Base-by-base conservation (phyloP, 2,797 vertebrate species). In the Lateolabrax maculatus region DNA sequence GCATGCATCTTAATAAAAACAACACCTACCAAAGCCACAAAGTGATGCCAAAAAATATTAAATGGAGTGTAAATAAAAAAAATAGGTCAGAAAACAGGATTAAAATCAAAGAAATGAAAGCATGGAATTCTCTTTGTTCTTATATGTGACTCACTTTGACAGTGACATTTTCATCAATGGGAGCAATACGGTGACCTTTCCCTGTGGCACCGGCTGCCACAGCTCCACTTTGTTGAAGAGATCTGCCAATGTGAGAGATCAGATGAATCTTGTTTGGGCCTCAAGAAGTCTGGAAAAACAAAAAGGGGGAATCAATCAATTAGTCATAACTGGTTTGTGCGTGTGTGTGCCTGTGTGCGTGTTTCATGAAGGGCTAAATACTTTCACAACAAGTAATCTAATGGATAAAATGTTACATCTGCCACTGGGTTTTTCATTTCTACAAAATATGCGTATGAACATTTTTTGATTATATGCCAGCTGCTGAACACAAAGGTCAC, bases 181-280 rank as follows among this genome's bases (percentile, higher is more conserved):
- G 87, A 89, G 72, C 83, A 86, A 84, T 85, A 86, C 65, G 71
- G 65, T 93, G 93, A 94, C 92, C 91, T 94, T 91, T 91, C 61
- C 58, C 67, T 49, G 70, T 81, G 84, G 71, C 87, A 80, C 79
- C 87, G 68, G 76, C 87, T 79, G 84, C 76, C 83, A 78, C 80
- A 71, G 77, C 81, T 76, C 57, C 81, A 79, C 83, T 79, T 81
- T 83, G 85, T 75, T 79, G 76, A 79, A 58, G 60, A 77, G 79
- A 71, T 70, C 58, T 79, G 84, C 87, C 82, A 84, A 46, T 53
- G 53, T 91, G 92, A 90, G 87, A 75, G 77, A 78, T 85, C 75
- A 77, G 69, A 92, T 83, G 61, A 82, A 79, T 63, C 72, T 69
- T 23, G 13, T 37, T 46, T 79, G 69, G 34, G 68, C 75, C 71